Conservation (phyloP, 2,113 vertebrate species). For the Serinus canaria region DNA sequence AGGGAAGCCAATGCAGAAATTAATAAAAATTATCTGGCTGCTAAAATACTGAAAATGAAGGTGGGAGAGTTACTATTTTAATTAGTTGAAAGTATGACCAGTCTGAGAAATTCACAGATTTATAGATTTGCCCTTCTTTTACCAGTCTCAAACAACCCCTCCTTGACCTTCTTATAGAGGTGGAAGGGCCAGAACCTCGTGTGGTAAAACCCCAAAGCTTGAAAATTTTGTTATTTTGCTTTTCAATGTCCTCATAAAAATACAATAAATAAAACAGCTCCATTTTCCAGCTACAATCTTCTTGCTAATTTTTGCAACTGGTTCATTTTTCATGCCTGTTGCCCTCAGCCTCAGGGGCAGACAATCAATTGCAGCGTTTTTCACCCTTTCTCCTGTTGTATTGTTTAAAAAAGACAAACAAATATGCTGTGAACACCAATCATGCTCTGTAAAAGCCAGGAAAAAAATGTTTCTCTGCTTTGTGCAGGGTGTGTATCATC, state of each 20-base stretch:
- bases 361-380: not conserved
- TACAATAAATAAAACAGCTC: not conserved
- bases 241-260: not conserved
- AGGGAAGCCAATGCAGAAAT: not conserved
- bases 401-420: not conserved
- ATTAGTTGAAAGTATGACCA: not conserved
- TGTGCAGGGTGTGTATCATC: not conserved
- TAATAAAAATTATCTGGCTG: not conserved
- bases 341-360: not conserved
- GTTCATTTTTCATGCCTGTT: not conserved
- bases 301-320: not conserved
- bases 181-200: not conserved
- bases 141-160: not conserved
- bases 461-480: not conserved
- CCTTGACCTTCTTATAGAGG: not conserved
- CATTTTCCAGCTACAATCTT: not conserved
- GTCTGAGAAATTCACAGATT: not conserved
- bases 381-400: not conserved
- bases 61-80: not conserved
- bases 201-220: not conserved
- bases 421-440: not conserved
- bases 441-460: not conserved
- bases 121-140: not conserved
- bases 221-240: not conserved
- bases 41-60: not conserved